Evolutionary conservation across 2,888 invertebrate species (phyloP), one percentile per base, ranked within the genome.

Genomic region (Galerucella calmariensis): DNA sequence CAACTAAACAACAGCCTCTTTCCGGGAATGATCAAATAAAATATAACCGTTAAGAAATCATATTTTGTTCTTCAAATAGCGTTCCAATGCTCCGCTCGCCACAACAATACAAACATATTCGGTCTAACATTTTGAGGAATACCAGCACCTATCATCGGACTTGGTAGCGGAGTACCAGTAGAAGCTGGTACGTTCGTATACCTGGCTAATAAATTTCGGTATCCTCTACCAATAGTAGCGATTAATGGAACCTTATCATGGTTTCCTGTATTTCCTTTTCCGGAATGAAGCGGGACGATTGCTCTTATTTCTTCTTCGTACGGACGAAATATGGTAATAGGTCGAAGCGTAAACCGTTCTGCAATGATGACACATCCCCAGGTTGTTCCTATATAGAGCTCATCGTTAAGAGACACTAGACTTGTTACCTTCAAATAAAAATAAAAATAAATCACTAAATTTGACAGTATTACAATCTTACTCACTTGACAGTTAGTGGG

Each of bases 291-390:
- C 0, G 93, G 88, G 59, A 93, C 88, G 72, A 94, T 92, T 0
- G 91, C 90, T 69, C 90, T 89, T 14, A 94, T 91, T 87, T 96
- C 94, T 81, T 94, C 94, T 86, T 96, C 95, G 84, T 95, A 96
- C 0, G 97, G 96, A 56, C 97, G 90, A 89, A 97, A 97, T n/a
- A 97, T 94, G 4, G 96, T 96, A 74, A 97, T 92, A 0, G 98
- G 97, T 2, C 95, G 89, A 81, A 98, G 90, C 0, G 94, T 91
- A 73, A 90, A 89, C 20, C 93, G 91, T 85, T 97, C 97, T 0
- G 96, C 95, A 8, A 98, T 94, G 69, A 98, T 94, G 63, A 99
- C 89, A 86, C 97, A 97, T 35, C 99, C 99, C 94, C 96, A 95
- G 9, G 96, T 96, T 0, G 98, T 98, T 63, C 98, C 98, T 76